Conservation (phyloP, 1,140 invertebrate species). For the Lepidurus packardi region DNA sequence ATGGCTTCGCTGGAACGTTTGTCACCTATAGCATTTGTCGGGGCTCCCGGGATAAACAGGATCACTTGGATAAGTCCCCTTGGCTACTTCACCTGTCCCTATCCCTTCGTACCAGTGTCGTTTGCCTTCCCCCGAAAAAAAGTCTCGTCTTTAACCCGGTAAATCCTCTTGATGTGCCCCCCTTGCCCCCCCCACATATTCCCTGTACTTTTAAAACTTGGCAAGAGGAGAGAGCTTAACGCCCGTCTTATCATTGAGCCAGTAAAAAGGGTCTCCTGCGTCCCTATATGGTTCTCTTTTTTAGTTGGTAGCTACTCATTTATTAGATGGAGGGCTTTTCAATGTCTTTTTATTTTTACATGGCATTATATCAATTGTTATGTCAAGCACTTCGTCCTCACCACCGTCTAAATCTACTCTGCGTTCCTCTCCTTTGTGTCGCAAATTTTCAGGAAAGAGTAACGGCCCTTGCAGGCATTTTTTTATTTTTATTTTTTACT, state of each 20-base stretch:
- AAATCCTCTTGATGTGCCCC: not conserved
- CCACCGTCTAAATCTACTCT: not conserved
- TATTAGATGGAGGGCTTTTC: too few species aligned
- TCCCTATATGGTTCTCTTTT: too few species aligned
- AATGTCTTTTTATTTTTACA: not conserved
- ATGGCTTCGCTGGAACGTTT: not conserved
- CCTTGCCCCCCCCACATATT: too few species aligned
- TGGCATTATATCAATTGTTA: conserved; percentile 9
- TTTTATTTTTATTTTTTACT: not conserved
- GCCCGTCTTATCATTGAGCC: too few species aligned
- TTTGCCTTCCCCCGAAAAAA: not conserved
- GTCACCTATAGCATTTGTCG: not conserved
- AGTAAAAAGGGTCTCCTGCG: too few species aligned
- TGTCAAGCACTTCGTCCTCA: not conserved
- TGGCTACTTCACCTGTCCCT: not conserved
- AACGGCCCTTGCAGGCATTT: not conserved
- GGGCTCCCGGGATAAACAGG: not conserved
- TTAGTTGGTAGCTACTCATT: too few species aligned
- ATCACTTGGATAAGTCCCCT: not conserved
- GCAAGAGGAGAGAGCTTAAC: too few species aligned
- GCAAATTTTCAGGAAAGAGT: not conserved
- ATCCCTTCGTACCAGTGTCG: not conserved
- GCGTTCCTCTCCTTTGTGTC: not conserved
- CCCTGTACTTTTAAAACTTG: too few species aligned
- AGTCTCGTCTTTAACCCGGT: not conserved